Base-by-base conservation (phyloP, 2,888 invertebrate genomes). In the Anodontia alba region DNA sequence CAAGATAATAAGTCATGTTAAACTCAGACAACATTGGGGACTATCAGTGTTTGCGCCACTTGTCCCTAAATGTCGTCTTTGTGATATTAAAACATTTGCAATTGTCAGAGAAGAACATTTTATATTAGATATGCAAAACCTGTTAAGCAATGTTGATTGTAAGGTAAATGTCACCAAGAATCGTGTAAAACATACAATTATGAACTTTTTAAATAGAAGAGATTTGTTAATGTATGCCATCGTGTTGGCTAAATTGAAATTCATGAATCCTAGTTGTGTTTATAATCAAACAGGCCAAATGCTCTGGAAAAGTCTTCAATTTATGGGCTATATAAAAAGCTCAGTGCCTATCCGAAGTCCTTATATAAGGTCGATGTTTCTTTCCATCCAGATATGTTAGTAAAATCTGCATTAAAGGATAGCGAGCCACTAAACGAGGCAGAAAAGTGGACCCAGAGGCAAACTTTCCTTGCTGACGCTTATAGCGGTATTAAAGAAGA, bases 51-150 rank as follows among this genome's bases (percentile, higher is more conserved):
- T 42, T n/a, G 17, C 69, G 8, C 86, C 86, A 2, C 31, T 85
- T 12, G 75, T 80, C 42, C 36, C 38, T n/a, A 51, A 80, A 26
- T 89, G 89, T 42, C 80, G 87, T 46, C 86, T 87, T 0, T 89
- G 89, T 73, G 72, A 74, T 17, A 71, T 83, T 0, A 23, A 71
- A 8, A 84, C 82, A 71, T 70, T 87, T 68, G 81, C 84, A 43
- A 80, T 89, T 0, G 86, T 87, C 20, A 80, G 80, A 57, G 26
- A 80, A 38, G 88, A 89, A 81, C 80, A 83, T 26, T 62, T 62
- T 33, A 20, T 20, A 33, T 17, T 33, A 1, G 23, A 62, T 17
- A 26, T 62, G 17, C 1, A 20, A 7, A 33, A 23, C 1, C 17
- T 8, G 7, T 46, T 46, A 3, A 46, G 46, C 15, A 46, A 46